Evolutionary conservation across 92 coral and sea anemone species (phyloP).

Genomic region (Diadumene lineata): DNA sequence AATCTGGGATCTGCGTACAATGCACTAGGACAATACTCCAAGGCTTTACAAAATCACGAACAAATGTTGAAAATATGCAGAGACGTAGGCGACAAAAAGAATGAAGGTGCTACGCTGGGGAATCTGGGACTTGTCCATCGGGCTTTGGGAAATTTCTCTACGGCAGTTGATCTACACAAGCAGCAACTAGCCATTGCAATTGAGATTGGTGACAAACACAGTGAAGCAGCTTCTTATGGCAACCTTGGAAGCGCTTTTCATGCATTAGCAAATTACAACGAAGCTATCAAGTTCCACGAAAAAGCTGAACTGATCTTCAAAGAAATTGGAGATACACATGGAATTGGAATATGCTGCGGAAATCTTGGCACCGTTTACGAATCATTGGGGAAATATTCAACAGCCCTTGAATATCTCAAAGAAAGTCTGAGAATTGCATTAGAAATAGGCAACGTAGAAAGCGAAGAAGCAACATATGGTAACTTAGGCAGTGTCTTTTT

Average conservation of each 20-base stretch:
- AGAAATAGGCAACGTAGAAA: not conserved
- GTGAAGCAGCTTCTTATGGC: conserved; percentile 4
- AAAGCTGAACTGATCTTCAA: not conserved
- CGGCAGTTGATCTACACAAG: conserved; percentile 4
- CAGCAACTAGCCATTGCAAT: conserved; percentile 5
- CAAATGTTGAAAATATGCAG: not conserved
- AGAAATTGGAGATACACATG: conserved; percentile 14
- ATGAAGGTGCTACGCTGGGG: not conserved
- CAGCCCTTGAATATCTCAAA: conserved; percentile 9
- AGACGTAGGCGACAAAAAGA: not conserved
- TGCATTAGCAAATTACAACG: conserved; percentile 10
- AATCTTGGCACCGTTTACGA: conserved; percentile 12
- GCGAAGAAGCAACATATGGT: not conserved
- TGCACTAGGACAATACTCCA: not conserved
- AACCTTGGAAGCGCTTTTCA: conserved; percentile 13
- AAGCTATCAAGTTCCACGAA: conserved; percentile 18
- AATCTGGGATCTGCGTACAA: not conserved
- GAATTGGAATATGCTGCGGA: conserved; percentile 1
- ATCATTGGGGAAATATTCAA: conserved; percentile 7
- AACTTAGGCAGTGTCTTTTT: conserved; percentile 11
- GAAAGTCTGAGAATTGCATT: conserved; percentile 1
- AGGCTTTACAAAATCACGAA: not conserved
- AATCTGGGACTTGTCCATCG: not conserved
- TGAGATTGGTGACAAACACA: not conserved
- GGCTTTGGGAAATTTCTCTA: not conserved